Evolutionary conservation across 2,888 invertebrate genomes (phyloP), one percentile per base, ranked within the genome.

Genomic region (Coelogynopora nodosa): DNA sequence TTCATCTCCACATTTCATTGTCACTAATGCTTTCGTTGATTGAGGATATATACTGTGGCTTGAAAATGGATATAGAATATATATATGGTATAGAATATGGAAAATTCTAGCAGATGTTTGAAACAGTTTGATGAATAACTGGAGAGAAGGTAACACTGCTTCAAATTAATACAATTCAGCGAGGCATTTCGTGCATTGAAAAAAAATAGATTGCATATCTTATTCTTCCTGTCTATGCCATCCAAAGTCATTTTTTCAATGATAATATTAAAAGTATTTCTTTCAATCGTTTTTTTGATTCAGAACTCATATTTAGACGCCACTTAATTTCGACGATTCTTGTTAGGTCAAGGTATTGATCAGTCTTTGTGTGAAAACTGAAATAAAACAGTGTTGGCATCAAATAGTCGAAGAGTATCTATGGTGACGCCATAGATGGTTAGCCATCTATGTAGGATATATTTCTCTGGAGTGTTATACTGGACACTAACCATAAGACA

Each of bases 341-440:
- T 5, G 2, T 23, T 29, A n/a, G n/a, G n/a, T 80, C 2, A 26
- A 80, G 80, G 5, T 2, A 2, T 29, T 29, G 2, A n/a, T 80
- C 80, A 80, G 23, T n/a, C 23, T 2, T 10, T 10, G 10, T n/a
- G 5, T 10, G 80, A 29, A 80, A 80, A 26, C 26, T 27, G 29
- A 10, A 80, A n/a, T 80, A 80, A 80, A 80, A 80, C 2, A 80
- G 80, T 80, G n/a, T 27, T 10, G 23, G 80, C 80, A 29, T 80
- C 80, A n/a, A 27, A 2, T 2, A 80, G 29, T 10, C 80, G 80
- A 27, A 80, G 80, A 5, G 80, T 80, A 29, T 80, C 80, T 2
- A 80, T 10, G 5, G 80, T 2, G 2, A 80, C 80, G 10, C 5
- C 28, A 80, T 80, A 80, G n/a, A 80, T n/a, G 5, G 80, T 10